These are phyloP conservation scores for Atlantisia rogersi DNA, from an alignment of 2,113 vertebrate species.

Conservation along the genomic window DNA sequence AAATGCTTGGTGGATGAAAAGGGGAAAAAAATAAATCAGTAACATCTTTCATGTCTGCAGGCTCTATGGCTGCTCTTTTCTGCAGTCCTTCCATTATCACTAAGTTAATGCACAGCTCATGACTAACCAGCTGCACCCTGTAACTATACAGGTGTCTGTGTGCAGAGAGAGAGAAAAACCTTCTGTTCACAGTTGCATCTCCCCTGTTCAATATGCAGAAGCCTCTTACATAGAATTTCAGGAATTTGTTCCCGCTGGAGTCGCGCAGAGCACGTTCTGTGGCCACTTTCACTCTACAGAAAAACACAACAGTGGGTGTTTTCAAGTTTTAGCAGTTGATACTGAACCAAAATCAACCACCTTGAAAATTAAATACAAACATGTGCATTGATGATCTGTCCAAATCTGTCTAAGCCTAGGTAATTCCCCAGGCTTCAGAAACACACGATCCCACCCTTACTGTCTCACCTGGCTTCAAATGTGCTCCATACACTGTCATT, in stretches of 20 bases:
- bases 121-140: background rate
- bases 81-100: background rate
- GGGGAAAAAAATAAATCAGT: background rate
- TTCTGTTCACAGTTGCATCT: background rate
- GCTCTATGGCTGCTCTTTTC: background rate
- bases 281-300: background rate
- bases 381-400: background rate
- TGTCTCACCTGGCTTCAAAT: background rate
- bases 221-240: background rate
- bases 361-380: background rate
- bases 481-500: background rate
- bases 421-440: background rate
- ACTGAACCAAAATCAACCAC: background rate
- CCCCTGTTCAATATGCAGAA: background rate
- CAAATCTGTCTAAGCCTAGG: background rate
- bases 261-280: background rate
- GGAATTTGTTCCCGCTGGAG: background rate
- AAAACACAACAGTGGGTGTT: background rate
- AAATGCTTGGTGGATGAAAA: background rate
- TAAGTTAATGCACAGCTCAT: background rate
- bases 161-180: background rate
- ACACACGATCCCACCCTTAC: background rate
- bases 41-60: background rate
- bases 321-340: background rate
- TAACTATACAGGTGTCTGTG: background rate